Base-by-base conservation (phyloP, 2,797 vertebrate species). In the Falco concolor region DNA sequence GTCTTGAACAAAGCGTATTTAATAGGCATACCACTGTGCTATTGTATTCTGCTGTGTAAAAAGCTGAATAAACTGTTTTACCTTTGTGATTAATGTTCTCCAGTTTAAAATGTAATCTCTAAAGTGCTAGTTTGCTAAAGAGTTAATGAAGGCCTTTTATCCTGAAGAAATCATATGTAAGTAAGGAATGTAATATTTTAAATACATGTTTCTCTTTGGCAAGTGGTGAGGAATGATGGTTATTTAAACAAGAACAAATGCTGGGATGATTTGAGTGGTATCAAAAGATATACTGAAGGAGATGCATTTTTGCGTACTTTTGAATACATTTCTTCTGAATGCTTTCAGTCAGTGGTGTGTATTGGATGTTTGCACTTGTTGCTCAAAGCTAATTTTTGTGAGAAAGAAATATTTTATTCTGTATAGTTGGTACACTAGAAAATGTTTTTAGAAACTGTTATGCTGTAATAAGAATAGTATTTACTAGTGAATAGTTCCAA, bases 351-450 rank as follows among this genome's bases (percentile, higher is more conserved):
- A 89, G 83, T 75, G 88, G 28, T 92, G 67, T 84, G 45, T 90
- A 80, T 40, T 94, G 76, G 91, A 92, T 96, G 75, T 95, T 95
- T 95, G 91, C 92, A 97, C 88, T 94, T 92, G 85, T 56, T 92
- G 68, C 91, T 87, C 60, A 94, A 87, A 94, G 90, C 64, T 94
- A 53, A 32, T 76, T 95, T 96, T 84, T 92, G 67, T 89, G 81
- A 91, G 54, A 95, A 95, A 90, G 13, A 96, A 89, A 67, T 93
- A 87, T 79, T 88, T 94, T 94, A 40, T 88, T 97, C 85, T 97
- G 92, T 95, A 96, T 83, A 95, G 67, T 30, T 94, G 72, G 42
- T 93, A 93, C 40, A 92, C 27, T 68, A 84, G 69, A 84, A 94
- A 74, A 73, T 82, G 72, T 72, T 95, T 96, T 87, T 82, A 84